These are phyloP conservation scores for Phymorhynchus buccinoides DNA, from an alignment of 1,140 invertebrate species.

Conservation along the genomic window DNA sequence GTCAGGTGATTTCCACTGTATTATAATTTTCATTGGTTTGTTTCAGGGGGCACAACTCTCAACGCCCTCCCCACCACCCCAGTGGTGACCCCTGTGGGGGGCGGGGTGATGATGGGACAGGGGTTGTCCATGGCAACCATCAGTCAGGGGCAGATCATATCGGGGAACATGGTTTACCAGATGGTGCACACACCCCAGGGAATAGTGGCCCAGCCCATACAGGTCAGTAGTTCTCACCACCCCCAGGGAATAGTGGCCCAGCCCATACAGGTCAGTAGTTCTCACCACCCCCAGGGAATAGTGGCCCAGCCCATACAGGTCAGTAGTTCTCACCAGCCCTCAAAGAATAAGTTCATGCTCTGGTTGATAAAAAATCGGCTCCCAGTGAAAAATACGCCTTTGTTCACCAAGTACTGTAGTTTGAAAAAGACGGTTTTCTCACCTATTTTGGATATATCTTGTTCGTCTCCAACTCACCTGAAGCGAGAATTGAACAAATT, in stretches of 20 bases:
- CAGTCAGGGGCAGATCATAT: constrained; percentile 72
- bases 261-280: constrained; percentile 75
- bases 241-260: constrained; percentile 77
- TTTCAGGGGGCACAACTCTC: neutral
- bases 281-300: constrained; percentile 76
- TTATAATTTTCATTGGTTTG: too few species aligned
- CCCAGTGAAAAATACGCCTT: too few species aligned
- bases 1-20: too few species aligned
- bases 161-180: constrained; percentile 74
- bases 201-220: constrained; percentile 76
- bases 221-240: too few species aligned
- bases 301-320: constrained; percentile 77
- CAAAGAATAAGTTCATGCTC: too few species aligned
- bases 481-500: too few species aligned
- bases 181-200: constrained; percentile 77
- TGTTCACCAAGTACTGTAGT: too few species aligned
- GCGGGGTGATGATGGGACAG: constrained; percentile 64
- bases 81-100: constrained; percentile 48
- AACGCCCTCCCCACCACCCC: constrained; percentile 14
- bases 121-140: constrained; percentile 67
- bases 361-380: too few species aligned
- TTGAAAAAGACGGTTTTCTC: too few species aligned
- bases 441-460: too few species aligned
- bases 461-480: too few species aligned
- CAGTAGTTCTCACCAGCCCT: neutral